These are phyloP conservation scores for Oryzias celebensis DNA, from an alignment of 2,113 vertebrate species.

Conservation along the genomic window DNA sequence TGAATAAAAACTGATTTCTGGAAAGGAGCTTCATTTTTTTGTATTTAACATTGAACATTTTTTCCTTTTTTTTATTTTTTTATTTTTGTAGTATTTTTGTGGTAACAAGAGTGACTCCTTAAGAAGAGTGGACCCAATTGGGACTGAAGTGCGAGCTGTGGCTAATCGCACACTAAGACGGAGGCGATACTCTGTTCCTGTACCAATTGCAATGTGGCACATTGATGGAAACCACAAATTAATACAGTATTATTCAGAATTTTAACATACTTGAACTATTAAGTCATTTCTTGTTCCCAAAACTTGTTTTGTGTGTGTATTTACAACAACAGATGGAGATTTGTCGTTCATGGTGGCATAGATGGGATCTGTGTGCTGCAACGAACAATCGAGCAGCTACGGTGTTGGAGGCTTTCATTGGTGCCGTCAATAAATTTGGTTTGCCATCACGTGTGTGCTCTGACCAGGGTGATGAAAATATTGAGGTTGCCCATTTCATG, in stretches of 20 bases:
- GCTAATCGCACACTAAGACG: neutral
- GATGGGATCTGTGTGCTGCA: too few species aligned
- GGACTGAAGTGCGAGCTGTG: neutral
- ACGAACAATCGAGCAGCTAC: neutral
- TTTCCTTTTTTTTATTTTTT: neutral
- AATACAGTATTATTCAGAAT: too few species aligned
- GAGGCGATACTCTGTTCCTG: neutral
- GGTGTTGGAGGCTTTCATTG: constrained; percentile 3
- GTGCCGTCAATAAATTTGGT: neutral
- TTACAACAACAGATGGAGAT: too few species aligned
- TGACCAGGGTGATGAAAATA: neutral
- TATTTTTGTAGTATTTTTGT: neutral
- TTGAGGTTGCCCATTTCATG: neutral
- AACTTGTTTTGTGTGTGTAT: too few species aligned
- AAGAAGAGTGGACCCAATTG: constrained; percentile 1
- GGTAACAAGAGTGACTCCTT: constrained; percentile 6
- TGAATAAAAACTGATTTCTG: neutral
- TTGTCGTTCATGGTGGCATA: too few species aligned
- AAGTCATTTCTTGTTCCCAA: too few species aligned
- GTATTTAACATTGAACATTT: neutral
- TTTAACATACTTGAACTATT: too few species aligned
- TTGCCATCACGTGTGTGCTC: constrained; percentile 7
- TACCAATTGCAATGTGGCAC: neutral
- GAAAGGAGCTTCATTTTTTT: neutral
- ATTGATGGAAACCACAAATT: too few species aligned